Base-by-base conservation (phyloP, 2,888 invertebrate species). In the Heliconius aoede region DNA sequence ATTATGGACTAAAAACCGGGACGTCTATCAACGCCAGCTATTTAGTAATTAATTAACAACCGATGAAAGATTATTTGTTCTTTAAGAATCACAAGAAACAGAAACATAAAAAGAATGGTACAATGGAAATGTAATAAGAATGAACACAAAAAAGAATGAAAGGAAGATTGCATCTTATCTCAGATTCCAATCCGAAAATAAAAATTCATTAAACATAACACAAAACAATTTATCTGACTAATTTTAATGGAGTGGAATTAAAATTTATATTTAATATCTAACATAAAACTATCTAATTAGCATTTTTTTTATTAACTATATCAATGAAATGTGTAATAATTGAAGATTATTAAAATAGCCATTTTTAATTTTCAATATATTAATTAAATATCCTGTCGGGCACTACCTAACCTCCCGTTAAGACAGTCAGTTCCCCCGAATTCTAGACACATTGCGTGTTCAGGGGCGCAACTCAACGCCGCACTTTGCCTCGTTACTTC, bases 131-230 rank as follows among this genome's bases (percentile, higher is more conserved):
- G 30, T n/a, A 46, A 46, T 18, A 15, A 40, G 40, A 40, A 40
- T 15, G 40, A 40, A 40, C 15, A 40, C 46, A 46, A 46, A 46
- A n/a, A 18, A 46, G 18, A 55, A 30, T 55, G 30, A 69, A 69
- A 69, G 69, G 55, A 30, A 69, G 69, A 55, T 30, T n/a, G n/a
- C 24, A 69, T 30, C 69, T 30, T 30, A 51, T 69, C 55, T 69
- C n/a, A 32, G 24, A 69, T n/a, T n/a, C 13, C 21, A 15, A 46
- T 68, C 28, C 46, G 28, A 18, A 24, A 7, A 55, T 69, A n/a
- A 30, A 30, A 28, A 69, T 55, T 55, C n/a, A n/a, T n/a, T 30
- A 55, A 30, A 51, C 51, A 21, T 55, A 55, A 30, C 30, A n/a
- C 28, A 28, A 4, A 11, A 2, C n/a, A n/a, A n/a, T n/a, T n/a